Evolutionary conservation across 2,113 vertebrate genomes (phyloP), one percentile per base, ranked within the genome.

Genomic region (Panthera leo): DNA sequence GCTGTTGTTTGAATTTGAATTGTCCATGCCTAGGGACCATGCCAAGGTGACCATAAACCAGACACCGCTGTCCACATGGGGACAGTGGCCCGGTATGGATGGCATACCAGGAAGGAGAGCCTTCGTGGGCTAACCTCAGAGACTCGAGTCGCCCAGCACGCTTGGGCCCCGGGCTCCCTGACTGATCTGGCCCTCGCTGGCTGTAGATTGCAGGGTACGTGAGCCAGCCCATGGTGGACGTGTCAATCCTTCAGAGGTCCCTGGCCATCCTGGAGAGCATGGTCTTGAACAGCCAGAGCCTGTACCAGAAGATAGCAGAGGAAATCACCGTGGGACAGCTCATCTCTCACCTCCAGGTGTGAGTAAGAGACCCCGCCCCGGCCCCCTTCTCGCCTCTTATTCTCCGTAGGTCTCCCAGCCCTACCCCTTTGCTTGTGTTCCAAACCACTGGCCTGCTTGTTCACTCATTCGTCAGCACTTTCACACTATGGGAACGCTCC

Each of bases 281-380:
- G 99, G 99, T 99, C 96, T 98, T 99, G 95, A 99, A 99, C 98
- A 99, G 99, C 98, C 99, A 99, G 98, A 99, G 99, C 91, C 99
- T 99, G 13, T 99, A 99, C 98, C 99, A 99, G 98, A 99, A 99
- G 83, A 99, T 99, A 93, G 99, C 99, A 0, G 99, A 99, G 96
- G 99, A 99, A 96, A 99, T 99, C 99, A 99, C 99, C 1, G 99
- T 99, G 97, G 99, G 99, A 95, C 99, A 99, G 98, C 99, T 99
- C 98, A 99, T 99, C 99, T 99, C 99, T 87, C 99, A 99, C 99
- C 99, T 99, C 98, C 99, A 99, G 99, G 99, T 99, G 99, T 99
- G 99, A 99, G 99, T 99, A 98, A 87, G 85, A 45, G 27, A 34
- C 51, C 42, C 75, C 6, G 1, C n/a, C 19, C 18, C 3, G 34